A percentile compares a stretch with the other conserved stretches of the same genome.
Evolutionary conservation across 2,888 invertebrate species (phyloP).

Genomic region (Callinectes sapidus): DNA sequence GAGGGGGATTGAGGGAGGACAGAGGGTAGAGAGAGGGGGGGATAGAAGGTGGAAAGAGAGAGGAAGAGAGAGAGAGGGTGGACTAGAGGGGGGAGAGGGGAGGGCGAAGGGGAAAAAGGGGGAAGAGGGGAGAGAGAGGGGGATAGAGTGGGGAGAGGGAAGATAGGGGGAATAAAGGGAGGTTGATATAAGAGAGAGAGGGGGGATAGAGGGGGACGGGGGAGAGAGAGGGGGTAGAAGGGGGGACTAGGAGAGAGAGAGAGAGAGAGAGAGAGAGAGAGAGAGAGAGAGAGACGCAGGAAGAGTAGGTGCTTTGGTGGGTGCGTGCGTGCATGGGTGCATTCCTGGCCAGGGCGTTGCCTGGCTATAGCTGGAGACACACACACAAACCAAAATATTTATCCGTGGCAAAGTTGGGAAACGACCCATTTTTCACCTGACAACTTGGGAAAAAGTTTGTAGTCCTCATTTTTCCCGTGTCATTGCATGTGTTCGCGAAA

Average conservation of each 20-base stretch:
- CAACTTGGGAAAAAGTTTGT: slow-evolving; percentile 1
- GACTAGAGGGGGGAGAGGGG: not conserved
- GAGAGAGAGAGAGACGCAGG: not conserved
- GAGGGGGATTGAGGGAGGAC: not conserved
- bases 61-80: no score
- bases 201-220: no score
- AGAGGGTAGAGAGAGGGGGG: no score
- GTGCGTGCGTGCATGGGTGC: not conserved
- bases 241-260: not conserved
- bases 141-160: not conserved
- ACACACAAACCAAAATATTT: slow-evolving; percentile 1
- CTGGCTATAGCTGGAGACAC: not conserved
- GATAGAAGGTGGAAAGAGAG: no score
- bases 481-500: not conserved
- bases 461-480: slow-evolving; percentile 1
- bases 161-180: no score
- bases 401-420: slow-evolving; percentile 1
- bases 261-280: slow-evolving; percentile 15
- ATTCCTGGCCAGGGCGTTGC: not conserved
- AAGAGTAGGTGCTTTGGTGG: not conserved
- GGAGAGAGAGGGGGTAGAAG: no score
- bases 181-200: no score
- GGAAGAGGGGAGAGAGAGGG: no score
- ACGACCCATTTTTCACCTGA: slow-evolving; percentile 1
- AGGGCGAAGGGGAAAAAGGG: no score